These are phyloP conservation scores for Villa cingulata DNA, from an alignment of 2,888 invertebrate genomes.

Conservation along the genomic window DNA sequence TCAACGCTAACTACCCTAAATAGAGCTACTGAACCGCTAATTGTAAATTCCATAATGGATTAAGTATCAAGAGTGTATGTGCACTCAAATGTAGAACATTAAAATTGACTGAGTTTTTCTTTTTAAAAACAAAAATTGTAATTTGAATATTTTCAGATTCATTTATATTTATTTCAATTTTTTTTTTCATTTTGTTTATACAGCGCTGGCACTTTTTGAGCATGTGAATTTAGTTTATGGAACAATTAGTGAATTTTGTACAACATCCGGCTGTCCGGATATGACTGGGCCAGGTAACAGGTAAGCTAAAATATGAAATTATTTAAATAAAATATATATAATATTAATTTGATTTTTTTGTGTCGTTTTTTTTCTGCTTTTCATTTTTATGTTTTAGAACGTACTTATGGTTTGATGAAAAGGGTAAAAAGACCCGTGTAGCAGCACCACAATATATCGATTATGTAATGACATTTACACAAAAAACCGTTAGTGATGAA, in stretches of 20 bases:
- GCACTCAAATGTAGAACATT: no score
- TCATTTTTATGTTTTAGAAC: slow-evolving; percentile 51
- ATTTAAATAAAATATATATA: no score
- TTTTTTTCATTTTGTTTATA: slow-evolving; percentile 17
- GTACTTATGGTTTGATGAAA: slow-evolving; percentile 97
- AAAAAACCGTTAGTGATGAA: slow-evolving; percentile 94
- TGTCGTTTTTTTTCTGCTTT: not conserved
- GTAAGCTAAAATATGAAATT: slow-evolving; percentile 37
- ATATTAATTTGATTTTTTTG: no score
- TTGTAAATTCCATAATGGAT: no score
- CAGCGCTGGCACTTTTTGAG: slow-evolving; percentile 94
- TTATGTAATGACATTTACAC: slow-evolving; percentile 96
- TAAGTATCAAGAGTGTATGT: no score
- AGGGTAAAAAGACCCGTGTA: slow-evolving; percentile 93
- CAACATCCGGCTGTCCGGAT: slow-evolving; percentile 85
- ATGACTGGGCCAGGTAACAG: slow-evolving; percentile 94
- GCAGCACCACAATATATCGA: slow-evolving; percentile 98
- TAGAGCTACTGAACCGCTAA: no score
- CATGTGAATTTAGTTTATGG: slow-evolving; percentile 98
- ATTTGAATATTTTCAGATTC: no score
- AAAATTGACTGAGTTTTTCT: no score
- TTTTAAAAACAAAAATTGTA: no score
- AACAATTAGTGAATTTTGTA: slow-evolving; percentile 97
- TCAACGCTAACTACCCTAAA: no score
- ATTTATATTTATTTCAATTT: not conserved